phyloP scores from a whole-genome alignment of 2,113 vertebrate genomes.

The Calyptommatus sinebrachiatus region DNA sequence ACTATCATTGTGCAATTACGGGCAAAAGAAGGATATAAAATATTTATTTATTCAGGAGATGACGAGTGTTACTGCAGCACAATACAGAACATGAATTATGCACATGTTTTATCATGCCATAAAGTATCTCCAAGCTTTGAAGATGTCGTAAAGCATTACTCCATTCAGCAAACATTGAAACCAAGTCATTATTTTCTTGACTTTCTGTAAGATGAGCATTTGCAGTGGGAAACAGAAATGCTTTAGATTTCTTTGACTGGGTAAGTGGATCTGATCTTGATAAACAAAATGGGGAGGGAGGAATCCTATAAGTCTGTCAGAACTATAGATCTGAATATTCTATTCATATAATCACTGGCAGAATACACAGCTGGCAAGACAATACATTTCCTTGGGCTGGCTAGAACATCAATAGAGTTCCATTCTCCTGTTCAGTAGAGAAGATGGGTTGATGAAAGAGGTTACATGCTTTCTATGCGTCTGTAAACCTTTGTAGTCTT shows the following conservation, averaged over 20 bases:
- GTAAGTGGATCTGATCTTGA: conserved; percentile 32
- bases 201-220: conserved; percentile 24
- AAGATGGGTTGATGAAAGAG: neutral
- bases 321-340: conserved; percentile 23
- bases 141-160: conserved; percentile 34
- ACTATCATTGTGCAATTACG: conserved; percentile 24
- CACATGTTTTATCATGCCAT: conserved; percentile 18
- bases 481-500: neutral
- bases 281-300: neutral
- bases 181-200: conserved; percentile 25
- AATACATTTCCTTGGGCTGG: conserved; percentile 11
- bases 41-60: conserved; percentile 44
- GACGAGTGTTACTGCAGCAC: neutral
- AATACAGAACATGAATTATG: conserved; percentile 34
- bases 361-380: fast-evolving
- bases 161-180: conserved; percentile 45
- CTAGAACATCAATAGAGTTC: conserved; percentile 19
- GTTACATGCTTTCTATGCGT: neutral
- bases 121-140: conserved; percentile 38
- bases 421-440: neutral
- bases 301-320: conserved; percentile 3
- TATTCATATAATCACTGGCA: neutral
- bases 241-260: conserved; percentile 45
- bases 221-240: conserved; percentile 27
- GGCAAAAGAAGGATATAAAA: conserved; percentile 32